Evolutionary conservation across 92 coral and sea anemone species (phyloP), one percentile per base, ranked within the genome.

Genomic region (Heliopora coerulea): DNA sequence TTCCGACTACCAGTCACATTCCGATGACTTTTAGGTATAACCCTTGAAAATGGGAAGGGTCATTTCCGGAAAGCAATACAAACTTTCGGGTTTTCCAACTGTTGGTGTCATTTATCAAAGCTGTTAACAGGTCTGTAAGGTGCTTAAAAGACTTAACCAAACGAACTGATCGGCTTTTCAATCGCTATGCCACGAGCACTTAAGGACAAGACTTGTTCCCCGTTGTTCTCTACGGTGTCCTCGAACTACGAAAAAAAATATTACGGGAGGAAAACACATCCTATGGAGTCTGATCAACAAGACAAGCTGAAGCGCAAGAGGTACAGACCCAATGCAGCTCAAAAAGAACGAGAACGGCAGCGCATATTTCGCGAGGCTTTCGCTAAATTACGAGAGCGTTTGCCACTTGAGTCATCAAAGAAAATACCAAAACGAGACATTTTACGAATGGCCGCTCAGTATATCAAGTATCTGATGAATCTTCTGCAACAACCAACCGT

Each of bases 391-490:
- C 35, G 77, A 14, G 77, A 33, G 34, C 77, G 54, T 33, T 50
- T 70, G 8, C 77, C 77, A 37, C 58, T 70, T 6, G 62, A 70
- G 54, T 52, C 77, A 5, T 70, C 77, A 35, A 70, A 70, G 77
- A 70, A 70, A 54, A 70, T 70, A 35, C 77, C 77, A 20, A 70
- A 70, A 19, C 31, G 77, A 70, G 77, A 70, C 63, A 70, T 70
- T 17, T 58, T 70, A 17, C 62, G 77, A 30, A 27, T 70, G 24
- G 77, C 77, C 2, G 63, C 77, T 7, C 77, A 70, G 33, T 70
- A 70, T 37, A 70, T 70, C 23, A 70, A 70, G 32, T 70, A 70
- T 35, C 62, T 70, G 42, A 70, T 63, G 20, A 54, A 70, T 20
- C 48, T 70, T 49, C 57, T 70, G 25, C 44, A 54, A 28, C 77